Evolutionary conservation across 2,113 vertebrate genomes (phyloP).

Genomic region (Eudyptes chrysolophus): DNA sequence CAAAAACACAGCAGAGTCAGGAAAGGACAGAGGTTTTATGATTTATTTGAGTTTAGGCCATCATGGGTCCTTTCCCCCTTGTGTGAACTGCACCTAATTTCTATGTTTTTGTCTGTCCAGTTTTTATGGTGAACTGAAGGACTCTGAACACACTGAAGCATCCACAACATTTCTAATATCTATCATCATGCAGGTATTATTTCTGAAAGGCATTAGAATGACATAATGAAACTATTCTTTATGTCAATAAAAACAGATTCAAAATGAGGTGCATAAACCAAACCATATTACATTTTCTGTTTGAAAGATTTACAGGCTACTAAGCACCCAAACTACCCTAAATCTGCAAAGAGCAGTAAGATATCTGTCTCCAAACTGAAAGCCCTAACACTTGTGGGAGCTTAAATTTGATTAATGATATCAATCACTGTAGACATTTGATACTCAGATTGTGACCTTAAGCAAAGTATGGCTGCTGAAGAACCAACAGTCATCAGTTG

Average conservation of each 20-base stretch:
- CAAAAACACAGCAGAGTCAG: background rate
- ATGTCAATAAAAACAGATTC: background rate
- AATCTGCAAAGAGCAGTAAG: background rate
- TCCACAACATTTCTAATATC: background rate
- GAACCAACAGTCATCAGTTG: background rate
- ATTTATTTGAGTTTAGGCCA: background rate
- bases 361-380: background rate
- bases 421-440: background rate
- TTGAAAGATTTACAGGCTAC: background rate
- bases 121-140: background rate
- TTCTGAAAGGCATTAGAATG: background rate
- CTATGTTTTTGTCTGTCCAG: background rate
- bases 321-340: background rate
- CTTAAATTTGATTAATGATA: background rate
- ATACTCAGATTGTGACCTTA: constrained; percentile 12
- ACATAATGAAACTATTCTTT: background rate
- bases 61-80: background rate
- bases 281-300: background rate
- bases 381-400: background rate
- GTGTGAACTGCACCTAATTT: background rate
- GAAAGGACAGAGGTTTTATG: background rate
- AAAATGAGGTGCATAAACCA: background rate
- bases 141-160: background rate
- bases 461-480: background rate
- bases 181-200: background rate